Evolutionary conservation across 2,888 invertebrate species (phyloP).

Genomic region (Callyntrura guangdongensis): DNA sequence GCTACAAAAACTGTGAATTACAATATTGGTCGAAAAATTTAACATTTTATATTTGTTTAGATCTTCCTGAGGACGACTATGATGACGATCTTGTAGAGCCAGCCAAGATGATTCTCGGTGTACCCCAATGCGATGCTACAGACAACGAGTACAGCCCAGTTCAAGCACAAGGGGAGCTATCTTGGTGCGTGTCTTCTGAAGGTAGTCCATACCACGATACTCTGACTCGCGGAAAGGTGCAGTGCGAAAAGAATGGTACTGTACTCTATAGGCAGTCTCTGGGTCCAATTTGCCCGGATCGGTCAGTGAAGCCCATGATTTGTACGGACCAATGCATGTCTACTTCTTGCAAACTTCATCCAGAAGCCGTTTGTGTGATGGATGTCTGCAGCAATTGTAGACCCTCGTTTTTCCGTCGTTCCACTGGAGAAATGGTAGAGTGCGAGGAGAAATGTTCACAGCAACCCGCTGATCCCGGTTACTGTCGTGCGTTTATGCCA

Average conservation of each 20-base stretch:
- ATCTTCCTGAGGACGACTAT: slow-evolving; percentile 73
- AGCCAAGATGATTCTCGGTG: slow-evolving; percentile 84
- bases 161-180: slow-evolving; percentile 85
- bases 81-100: slow-evolving; percentile 74
- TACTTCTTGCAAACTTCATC: slow-evolving; percentile 85
- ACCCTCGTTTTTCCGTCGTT: slow-evolving; percentile 85
- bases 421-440: slow-evolving; percentile 84
- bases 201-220: slow-evolving; percentile 93
- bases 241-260: slow-evolving; percentile 87
- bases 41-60: slow-evolving; percentile 16
- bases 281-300: slow-evolving; percentile 85
- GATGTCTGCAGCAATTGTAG: slow-evolving; percentile 85
- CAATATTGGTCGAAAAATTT: slow-evolving; percentile 1
- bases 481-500: slow-evolving; percentile 84
- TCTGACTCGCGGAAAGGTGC: slow-evolving; percentile 91
- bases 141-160: slow-evolving; percentile 85
- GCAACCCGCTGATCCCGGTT: slow-evolving; percentile 82
- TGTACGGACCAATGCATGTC: slow-evolving; percentile 85
- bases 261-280: slow-evolving; percentile 84
- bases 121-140: slow-evolving; percentile 85
- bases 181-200: slow-evolving; percentile 92
- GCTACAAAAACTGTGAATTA: not conserved
- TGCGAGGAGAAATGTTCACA: slow-evolving; percentile 85
- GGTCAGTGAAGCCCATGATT: slow-evolving; percentile 84
- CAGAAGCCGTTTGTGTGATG: slow-evolving; percentile 86